These are phyloP conservation scores for Schizopygopsis pylzovi DNA, from an alignment of 2,797 vertebrate species.

Conservation along the genomic window DNA sequence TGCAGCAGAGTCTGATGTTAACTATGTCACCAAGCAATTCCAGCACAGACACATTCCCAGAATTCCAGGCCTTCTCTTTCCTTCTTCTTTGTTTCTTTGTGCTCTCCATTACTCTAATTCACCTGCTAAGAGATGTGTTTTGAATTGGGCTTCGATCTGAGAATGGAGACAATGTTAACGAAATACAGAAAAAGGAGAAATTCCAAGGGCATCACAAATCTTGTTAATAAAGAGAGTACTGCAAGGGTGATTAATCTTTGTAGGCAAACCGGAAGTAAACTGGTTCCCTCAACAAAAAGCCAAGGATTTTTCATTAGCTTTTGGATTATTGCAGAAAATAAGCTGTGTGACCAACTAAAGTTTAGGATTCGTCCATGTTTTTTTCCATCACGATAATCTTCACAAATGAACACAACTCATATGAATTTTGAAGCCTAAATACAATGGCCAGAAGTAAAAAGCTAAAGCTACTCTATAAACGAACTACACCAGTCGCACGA, in stretches of 20 bases:
- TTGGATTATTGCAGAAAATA: background rate
- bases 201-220: background rate
- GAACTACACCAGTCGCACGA: background rate
- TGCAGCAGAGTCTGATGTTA: constrained; percentile 19
- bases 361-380: background rate
- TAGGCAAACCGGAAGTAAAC: background rate
- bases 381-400: background rate
- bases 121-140: constrained; percentile 66
- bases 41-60: constrained; percentile 52
- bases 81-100: constrained; percentile 24
- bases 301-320: background rate
- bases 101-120: constrained; percentile 66
- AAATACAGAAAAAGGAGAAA: background rate
- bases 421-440: background rate
- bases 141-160: constrained; percentile 29
- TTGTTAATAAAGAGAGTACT: background rate
- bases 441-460: background rate
- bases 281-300: background rate
- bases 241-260: background rate
- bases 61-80: constrained; percentile 42
- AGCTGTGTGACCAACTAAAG: background rate
- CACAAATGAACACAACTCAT: background rate
- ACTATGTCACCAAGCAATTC: constrained; percentile 49
- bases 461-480: background rate
- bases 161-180: background rate